Base-by-base conservation (phyloP, 2,113 vertebrate species). In the Poeciliopsis prolifica region DNA sequence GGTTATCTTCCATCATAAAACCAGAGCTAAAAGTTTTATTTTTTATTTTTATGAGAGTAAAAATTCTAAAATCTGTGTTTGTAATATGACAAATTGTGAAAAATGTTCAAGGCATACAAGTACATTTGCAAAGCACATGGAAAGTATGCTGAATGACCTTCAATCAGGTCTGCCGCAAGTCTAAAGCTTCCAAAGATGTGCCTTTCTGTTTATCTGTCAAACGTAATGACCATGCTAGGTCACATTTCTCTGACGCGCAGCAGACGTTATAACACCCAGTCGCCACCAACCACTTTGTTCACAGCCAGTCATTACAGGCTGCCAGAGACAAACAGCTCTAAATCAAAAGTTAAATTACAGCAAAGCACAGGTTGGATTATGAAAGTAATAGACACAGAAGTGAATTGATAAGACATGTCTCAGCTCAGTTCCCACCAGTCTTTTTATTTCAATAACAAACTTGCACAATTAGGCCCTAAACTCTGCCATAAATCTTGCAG, bases 391-490 rank as follows among this genome's bases (percentile, higher is more conserved):
- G 77, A 92, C 65, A 76, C 68, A 72, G 35, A 84, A 72, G 69
- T 75, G 90, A 79, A 91, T 79, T 88, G 88, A 92, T 83, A 90
- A 89, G 93, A 90, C 92, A 91, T 92, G 90, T 71, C 84, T 88
- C 76, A 51, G 80, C 91, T 86, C 71, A 81, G 90, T 87, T 84
- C 81, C 83, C 89, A 94, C 88, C 87, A 91, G 89, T 90, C 88
- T 93, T 85, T 89, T 88, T 87, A 2, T 54, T 54, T 54, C 85
- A 90, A 88, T 91, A 92, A 93, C 87, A 92, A 92, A 91, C 44
- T 74, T 29, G n/a, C 80, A 89, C 89, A 93, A 93, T 94, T 92
- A 92, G 88, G 79, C 89, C 86, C 78, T 90, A 88, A 93, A 89
- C 87, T 91, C 79, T 22, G 69, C 61, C 76, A 85, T 91, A 91